These are phyloP conservation scores for Vireo griseus DNA, from an alignment of 2,797 vertebrate genomes.

Conservation along the genomic window DNA sequence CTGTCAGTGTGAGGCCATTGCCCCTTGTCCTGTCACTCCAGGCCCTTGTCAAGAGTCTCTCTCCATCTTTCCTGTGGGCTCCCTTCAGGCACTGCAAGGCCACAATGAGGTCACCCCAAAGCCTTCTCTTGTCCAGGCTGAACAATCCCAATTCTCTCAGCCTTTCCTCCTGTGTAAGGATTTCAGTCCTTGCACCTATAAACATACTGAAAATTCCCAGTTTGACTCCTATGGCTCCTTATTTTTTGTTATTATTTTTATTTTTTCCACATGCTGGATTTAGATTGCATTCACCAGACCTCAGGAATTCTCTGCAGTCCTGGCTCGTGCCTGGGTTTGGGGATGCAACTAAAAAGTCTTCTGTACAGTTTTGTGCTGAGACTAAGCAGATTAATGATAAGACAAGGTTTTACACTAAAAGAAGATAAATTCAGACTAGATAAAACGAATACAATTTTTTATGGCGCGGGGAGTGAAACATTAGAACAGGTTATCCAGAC, in stretches of 20 bases:
- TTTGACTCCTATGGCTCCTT: not conserved
- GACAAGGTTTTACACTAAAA: not conserved
- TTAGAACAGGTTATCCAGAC: not conserved
- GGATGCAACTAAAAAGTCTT: not conserved
- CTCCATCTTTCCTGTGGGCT: not conserved
- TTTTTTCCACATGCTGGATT: not conserved
- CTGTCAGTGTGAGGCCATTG: not conserved
- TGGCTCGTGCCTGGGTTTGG: not conserved
- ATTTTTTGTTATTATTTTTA: not conserved
- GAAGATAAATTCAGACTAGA: not conserved
- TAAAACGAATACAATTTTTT: not conserved
- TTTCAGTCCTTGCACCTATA: not conserved
- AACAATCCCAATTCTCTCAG: not conserved
- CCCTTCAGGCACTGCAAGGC: accelerated
- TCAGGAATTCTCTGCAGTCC: not conserved
- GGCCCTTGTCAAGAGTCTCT: not conserved
- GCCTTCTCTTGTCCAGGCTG: not conserved
- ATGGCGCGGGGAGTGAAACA: not conserved
- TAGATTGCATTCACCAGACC: not conserved
- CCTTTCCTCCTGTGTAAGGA: not conserved
- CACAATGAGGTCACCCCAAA: accelerated
- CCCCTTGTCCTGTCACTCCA: not conserved
- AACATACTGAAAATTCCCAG: not conserved
- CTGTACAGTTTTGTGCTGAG: not conserved
- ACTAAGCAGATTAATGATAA: not conserved